These are phyloP conservation scores for Uloborus diversus DNA, from an alignment of 1,140 invertebrate genomes.

Conservation along the genomic window DNA sequence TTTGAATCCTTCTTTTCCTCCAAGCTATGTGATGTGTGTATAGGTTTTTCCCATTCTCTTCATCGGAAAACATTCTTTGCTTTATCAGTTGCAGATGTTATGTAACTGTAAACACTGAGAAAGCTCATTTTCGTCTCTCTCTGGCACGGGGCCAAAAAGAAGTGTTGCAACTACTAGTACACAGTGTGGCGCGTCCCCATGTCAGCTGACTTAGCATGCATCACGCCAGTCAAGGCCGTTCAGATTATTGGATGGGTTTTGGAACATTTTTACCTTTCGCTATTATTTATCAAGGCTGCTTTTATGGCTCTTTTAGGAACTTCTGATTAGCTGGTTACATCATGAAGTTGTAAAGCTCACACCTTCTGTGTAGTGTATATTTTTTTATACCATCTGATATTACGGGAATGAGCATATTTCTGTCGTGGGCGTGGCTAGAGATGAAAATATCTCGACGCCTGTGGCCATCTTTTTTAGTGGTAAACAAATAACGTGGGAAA, in stretches of 20 bases:
- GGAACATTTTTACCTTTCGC: slow-evolving; percentile 44
- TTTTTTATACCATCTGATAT: background rate
- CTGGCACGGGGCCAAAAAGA: slow-evolving; percentile 16
- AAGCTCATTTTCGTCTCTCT: slow-evolving; percentile 34
- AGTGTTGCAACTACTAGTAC: slow-evolving; percentile 39
- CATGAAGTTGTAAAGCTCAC: slow-evolving; percentile 14
- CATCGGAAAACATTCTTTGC: slow-evolving; percentile 34
- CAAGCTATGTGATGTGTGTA: background rate
- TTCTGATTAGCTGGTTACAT: slow-evolving; percentile 24
- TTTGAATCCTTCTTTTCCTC: slow-evolving; percentile 2
- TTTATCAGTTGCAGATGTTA: slow-evolving; percentile 39
- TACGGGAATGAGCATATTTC: too few relatives aligned
- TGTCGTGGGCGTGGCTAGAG: too few relatives aligned
- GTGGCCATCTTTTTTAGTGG: too few relatives aligned
- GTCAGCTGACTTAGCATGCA: slow-evolving; percentile 48
- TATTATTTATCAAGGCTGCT: slow-evolving; percentile 44
- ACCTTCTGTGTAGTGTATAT: background rate
- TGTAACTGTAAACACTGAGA: slow-evolving; percentile 48
- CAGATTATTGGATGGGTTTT: slow-evolving; percentile 39
- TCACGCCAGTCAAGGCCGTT: slow-evolving; percentile 45
- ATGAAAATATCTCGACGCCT: too few relatives aligned
- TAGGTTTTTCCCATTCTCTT: slow-evolving; percentile 14
- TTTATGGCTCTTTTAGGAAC: background rate
- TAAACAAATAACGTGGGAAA: background rate
- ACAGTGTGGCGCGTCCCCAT: slow-evolving; percentile 11